A percentile compares a stretch with the other conserved stretches of the same genome.
Conservation (phyloP, 2,113 vertebrate species). For the Phylloscopus whistleri region DNA sequence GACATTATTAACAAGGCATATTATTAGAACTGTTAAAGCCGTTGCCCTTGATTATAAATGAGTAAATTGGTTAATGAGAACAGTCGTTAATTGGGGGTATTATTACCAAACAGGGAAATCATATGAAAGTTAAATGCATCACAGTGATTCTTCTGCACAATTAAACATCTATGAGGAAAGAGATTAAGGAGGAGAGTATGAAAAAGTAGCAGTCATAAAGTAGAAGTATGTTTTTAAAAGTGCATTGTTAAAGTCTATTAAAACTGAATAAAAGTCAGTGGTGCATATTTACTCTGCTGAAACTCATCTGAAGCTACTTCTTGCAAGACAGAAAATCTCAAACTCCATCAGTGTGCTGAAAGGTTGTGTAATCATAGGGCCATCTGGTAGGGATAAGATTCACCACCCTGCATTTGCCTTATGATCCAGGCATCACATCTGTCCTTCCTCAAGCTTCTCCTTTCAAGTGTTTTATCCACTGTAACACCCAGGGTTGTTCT, state of each 20-base stretch:
- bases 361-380: not conserved
- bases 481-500: not conserved
- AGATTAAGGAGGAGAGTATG: constrained; percentile 4
- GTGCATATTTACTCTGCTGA: constrained; percentile 15
- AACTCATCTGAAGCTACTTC: not conserved
- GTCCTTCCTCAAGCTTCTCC: not conserved
- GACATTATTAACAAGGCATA: constrained; percentile 38
- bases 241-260: not conserved
- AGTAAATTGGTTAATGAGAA: constrained; percentile 59
- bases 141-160: constrained; percentile 13
- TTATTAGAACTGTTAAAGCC: constrained; percentile 42
- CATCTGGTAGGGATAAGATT: not conserved
- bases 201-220: constrained; percentile 28
- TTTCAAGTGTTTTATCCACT: not conserved
- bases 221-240: not conserved
- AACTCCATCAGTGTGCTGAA: not conserved
- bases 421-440: not conserved
- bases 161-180: constrained; percentile 26
- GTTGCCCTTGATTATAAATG: constrained; percentile 57
- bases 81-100: constrained; percentile 48
- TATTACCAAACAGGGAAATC: constrained; percentile 58
- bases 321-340: not conserved
- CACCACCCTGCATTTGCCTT: not conserved
- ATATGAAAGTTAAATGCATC: constrained; percentile 58
- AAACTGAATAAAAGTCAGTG: constrained; percentile 37